Evolutionary conservation across 2,888 invertebrate genomes (phyloP).

Genomic region (Syrista parreyssii): DNA sequence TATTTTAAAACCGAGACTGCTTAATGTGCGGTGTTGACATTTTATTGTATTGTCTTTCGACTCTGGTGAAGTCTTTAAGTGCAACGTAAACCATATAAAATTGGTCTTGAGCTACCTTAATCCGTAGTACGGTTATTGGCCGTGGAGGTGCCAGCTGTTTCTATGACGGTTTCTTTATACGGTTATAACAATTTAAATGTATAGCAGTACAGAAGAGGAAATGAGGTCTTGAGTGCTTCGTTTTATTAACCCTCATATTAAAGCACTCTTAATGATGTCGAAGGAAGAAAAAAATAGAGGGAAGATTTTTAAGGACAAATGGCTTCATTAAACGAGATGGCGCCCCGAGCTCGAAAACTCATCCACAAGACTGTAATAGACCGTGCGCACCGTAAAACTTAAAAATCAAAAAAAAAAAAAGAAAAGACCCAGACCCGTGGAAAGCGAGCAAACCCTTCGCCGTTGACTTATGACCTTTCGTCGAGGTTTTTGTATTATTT

Average conservation of each 20-base stretch:
- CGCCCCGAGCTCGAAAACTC: background rate
- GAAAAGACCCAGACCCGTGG: background rate
- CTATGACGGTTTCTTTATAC: background rate
- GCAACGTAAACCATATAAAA: background rate
- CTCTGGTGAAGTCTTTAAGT: background rate
- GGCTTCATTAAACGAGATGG: background rate
- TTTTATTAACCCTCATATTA: background rate
- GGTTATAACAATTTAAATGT: background rate
- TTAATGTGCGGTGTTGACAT: background rate
- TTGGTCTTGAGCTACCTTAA: background rate
- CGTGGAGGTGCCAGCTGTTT: background rate
- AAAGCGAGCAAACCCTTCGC: background rate
- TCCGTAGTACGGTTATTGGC: background rate
- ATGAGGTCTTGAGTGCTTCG: background rate
- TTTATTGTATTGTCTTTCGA: background rate
- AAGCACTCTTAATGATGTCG: background rate
- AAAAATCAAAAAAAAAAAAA: background rate
- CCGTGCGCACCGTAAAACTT: background rate
- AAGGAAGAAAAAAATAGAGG: background rate
- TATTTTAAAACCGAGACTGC: background rate
- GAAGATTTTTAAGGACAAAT: background rate
- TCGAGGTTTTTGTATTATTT: constrained; percentile 1
- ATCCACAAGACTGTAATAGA: background rate
- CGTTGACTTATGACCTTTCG: constrained; percentile 7
- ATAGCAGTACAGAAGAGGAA: background rate